Conservation (phyloP, 2,888 invertebrate species). For the Tenthredo scrophulariae region DNA sequence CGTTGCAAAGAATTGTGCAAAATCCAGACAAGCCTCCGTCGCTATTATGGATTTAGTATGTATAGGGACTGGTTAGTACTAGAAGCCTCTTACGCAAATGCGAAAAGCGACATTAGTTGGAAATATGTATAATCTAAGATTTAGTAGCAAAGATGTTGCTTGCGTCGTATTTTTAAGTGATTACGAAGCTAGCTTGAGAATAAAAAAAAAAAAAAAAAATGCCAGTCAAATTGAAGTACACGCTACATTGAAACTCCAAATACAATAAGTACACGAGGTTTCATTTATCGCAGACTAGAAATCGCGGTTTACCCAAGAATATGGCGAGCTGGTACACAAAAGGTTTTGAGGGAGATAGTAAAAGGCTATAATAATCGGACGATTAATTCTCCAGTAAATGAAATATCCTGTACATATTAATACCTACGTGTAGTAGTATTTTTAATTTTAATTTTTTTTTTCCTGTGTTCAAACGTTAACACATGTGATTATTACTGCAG, state of each 20-base stretch:
- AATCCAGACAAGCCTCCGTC: conserved; percentile 62
- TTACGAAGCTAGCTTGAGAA: conserved; percentile 52
- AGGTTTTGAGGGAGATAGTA: conserved; percentile 33
- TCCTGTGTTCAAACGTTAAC: conserved; percentile 9
- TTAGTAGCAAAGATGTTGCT: conserved; percentile 69
- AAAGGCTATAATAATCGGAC: conserved; percentile 24
- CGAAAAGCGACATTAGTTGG: conserved; percentile 53
- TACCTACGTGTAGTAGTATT: conserved; percentile 47
- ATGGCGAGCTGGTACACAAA: conserved; percentile 34
- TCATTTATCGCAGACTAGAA: conserved; percentile 48
- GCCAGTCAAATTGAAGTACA: conserved; percentile 49
- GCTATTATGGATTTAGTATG: conserved; percentile 69
- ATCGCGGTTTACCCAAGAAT: conserved; percentile 39
- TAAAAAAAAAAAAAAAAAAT: conserved; percentile 35
- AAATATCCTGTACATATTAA: conserved; percentile 50
- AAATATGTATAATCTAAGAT: conserved; percentile 63
- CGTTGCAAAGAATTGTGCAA: conserved; percentile 50
- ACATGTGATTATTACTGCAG: conserved; percentile 49
- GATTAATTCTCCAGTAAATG: conserved; percentile 43
- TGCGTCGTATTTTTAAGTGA: conserved; percentile 68
- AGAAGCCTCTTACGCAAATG: conserved; percentile 36
- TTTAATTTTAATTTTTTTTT: conserved; percentile 26
- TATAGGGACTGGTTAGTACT: conserved; percentile 65
- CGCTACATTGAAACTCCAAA: conserved; percentile 54
- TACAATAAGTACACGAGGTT: conserved; percentile 52